A percentile compares a stretch with the other conserved stretches of the same genome.
Evolutionary conservation across 2,797 vertebrate species (phyloP).

Genomic region (Discoglossus pictus): DNA sequence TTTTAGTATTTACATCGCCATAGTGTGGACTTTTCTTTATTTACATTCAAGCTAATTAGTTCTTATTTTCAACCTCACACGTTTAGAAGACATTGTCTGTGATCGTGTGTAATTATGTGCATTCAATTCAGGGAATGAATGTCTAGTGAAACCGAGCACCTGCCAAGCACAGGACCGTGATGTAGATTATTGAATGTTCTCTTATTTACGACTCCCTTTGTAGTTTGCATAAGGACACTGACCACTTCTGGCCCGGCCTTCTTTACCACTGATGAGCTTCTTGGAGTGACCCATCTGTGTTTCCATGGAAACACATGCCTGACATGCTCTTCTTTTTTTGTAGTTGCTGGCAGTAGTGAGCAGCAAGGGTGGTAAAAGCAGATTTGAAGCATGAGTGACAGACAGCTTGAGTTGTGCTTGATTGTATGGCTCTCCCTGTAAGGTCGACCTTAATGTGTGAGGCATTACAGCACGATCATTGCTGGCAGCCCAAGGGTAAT

Average conservation of each 20-base stretch:
- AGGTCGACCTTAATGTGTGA: neutral
- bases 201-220: neutral
- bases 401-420: slow-evolving; percentile 60
- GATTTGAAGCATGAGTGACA: slow-evolving; percentile 65
- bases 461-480: neutral
- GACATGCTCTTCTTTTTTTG: slow-evolving; percentile 73
- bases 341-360: slow-evolving; percentile 67
- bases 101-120: too few relatives aligned
- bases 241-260: slow-evolving; percentile 44
- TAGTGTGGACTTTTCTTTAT: too few relatives aligned
- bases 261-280: slow-evolving; percentile 66
- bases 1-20: too few relatives aligned
- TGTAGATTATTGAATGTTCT: neutral
- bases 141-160: neutral
- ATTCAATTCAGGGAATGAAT: too few relatives aligned
- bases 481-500: neutral
- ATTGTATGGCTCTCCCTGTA: slow-evolving; percentile 1
- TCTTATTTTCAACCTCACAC: too few relatives aligned
- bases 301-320: slow-evolving; percentile 78
- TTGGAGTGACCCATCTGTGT: slow-evolving; percentile 76
- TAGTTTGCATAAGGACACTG: neutral
- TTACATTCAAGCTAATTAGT: too few relatives aligned
- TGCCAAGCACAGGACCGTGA: neutral
- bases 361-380: slow-evolving; percentile 70
- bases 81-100: too few relatives aligned